A percentile compares a stretch with the other conserved stretches of the same genome.
Evolutionary conservation across 2,888 invertebrate genomes (phyloP).

Genomic region (Lepidochrysops patricia): DNA sequence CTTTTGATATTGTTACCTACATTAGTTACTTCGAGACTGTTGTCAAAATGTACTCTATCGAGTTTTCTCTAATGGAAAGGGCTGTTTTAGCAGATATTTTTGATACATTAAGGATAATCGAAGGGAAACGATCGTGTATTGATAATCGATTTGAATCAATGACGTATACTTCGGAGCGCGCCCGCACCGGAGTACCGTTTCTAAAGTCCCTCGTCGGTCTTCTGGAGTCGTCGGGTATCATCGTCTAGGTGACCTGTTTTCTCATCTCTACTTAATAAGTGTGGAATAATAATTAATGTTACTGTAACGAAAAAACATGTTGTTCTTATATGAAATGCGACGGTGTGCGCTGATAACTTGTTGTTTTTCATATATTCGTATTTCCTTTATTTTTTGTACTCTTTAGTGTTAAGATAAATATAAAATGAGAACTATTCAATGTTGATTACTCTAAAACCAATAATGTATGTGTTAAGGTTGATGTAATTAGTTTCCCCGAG

Average conservation of each 20-base stretch:
- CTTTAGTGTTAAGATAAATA: constrained; percentile 73
- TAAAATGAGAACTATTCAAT: constrained; percentile 71
- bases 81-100: constrained; percentile 73
- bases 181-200: constrained; percentile 19
- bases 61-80: constrained; percentile 72
- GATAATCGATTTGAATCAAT: constrained; percentile 33
- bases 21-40: constrained; percentile 74
- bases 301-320: constrained; percentile 69
- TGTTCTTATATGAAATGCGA: constrained; percentile 72
- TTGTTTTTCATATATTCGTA: constrained; percentile 74
- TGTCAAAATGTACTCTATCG: constrained; percentile 68
- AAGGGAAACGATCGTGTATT: constrained; percentile 62
- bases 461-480: constrained; percentile 65
- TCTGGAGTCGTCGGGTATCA: constrained; percentile 27
- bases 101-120: constrained; percentile 72
- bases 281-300: constrained; percentile 61
- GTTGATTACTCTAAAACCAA: constrained; percentile 73
- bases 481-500: constrained; percentile 70
- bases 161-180: constrained; percentile 22
- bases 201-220: constrained; percentile 26
- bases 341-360: constrained; percentile 67
- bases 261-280: constrained; percentile 54
- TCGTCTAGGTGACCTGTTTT: constrained; percentile 37
- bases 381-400: constrained; percentile 76
- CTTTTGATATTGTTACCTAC: constrained; percentile 69